These are phyloP conservation scores for Regulus satrapa DNA, from an alignment of 2,113 vertebrate species.

Conservation along the genomic window DNA sequence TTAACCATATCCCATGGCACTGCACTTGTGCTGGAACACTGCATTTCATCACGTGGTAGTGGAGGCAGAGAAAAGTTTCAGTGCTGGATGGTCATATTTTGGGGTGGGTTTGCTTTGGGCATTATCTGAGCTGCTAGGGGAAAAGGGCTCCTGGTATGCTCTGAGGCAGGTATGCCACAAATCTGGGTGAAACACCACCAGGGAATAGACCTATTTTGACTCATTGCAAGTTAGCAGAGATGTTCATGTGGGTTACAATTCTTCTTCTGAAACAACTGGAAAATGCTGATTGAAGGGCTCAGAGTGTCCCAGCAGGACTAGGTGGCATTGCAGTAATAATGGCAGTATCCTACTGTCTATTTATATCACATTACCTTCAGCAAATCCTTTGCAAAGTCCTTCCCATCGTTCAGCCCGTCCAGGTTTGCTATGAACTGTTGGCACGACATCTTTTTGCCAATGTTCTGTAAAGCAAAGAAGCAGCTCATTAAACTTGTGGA, in stretches of 20 bases:
- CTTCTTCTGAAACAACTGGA: neutral
- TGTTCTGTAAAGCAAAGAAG: conserved; percentile 82
- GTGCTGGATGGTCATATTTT: neutral
- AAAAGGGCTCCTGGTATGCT: neutral
- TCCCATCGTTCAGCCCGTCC: conserved; percentile 89
- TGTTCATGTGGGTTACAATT: neutral
- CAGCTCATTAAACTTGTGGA: neutral
- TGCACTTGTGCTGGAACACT: neutral
- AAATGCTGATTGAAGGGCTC: neutral
- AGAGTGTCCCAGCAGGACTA: neutral
- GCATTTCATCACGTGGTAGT: neutral
- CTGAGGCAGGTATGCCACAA: neutral
- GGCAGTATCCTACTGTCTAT: neutral
- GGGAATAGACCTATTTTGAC: neutral
- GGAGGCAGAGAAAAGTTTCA: neutral
- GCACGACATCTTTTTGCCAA: conserved; percentile 97
- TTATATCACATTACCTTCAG: conserved; percentile 82
- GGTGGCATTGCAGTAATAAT: neutral
- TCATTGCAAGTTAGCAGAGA: neutral
- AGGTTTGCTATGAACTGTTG: conserved; percentile 95
- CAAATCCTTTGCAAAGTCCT: conserved; percentile 93
- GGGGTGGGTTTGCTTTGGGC: neutral
- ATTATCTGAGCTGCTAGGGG: neutral
- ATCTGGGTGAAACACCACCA: neutral
- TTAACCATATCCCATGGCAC: neutral